A percentile compares a stretch with the other conserved stretches of the same genome.
Evolutionary conservation across 2,113 vertebrate genomes (phyloP).

Genomic region (Dromas ardeola): DNA sequence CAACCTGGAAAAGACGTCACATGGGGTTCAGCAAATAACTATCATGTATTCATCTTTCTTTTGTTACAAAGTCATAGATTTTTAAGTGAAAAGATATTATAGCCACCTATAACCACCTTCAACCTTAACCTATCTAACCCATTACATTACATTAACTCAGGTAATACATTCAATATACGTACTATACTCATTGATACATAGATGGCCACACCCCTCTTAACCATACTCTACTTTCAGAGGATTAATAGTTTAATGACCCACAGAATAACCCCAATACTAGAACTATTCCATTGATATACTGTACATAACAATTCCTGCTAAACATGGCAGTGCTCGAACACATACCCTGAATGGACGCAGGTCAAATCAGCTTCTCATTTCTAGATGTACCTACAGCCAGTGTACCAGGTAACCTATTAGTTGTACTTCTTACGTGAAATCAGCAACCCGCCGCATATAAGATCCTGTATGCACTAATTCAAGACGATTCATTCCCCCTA

Average conservation of each 20-base stretch:
- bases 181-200: no score
- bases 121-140: neutral
- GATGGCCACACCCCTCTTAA: neutral
- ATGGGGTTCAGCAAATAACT: neutral
- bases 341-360: neutral
- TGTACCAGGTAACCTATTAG: neutral
- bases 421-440: neutral
- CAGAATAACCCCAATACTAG: neutral
- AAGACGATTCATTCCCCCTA: neutral
- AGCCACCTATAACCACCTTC: neutral
- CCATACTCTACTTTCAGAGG: neutral
- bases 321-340: accelerated
- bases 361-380: neutral
- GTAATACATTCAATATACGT: neutral
- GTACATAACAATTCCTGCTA: neutral
- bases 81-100: neutral
- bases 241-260: neutral
- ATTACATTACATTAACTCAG: neutral
- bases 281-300: neutral
- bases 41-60: neutral
- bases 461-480: neutral
- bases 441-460: neutral
- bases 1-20: neutral
- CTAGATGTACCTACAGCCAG: accelerated
- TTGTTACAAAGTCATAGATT: neutral